These are phyloP conservation scores for Cacatua alba DNA, from an alignment of 2,113 vertebrate genomes.

Conservation along the genomic window DNA sequence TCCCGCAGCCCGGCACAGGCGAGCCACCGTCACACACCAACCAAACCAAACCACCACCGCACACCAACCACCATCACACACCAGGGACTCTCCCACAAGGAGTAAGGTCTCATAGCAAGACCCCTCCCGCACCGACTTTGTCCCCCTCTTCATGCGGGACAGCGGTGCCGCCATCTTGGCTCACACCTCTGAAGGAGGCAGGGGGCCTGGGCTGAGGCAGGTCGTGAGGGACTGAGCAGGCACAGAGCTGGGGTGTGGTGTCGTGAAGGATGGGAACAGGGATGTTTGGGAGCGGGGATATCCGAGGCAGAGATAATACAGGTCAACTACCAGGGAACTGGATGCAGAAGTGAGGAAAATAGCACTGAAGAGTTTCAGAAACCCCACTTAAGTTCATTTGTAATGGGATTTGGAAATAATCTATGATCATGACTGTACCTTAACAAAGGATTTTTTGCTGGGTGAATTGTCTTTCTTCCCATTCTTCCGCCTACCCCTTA, in stretches of 20 bases:
- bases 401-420: neutral
- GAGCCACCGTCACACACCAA: neutral
- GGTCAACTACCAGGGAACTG: neutral
- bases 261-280: fast-evolving
- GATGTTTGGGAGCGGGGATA: neutral
- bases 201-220: neutral
- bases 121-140: neutral
- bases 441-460: neutral
- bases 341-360: neutral
- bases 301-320: neutral
- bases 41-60: too few species aligned
- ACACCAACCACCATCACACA: neutral
- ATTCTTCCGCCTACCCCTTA: neutral
- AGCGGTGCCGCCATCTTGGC: neutral
- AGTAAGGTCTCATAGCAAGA: neutral
- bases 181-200: neutral
- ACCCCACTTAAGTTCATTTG: neutral
- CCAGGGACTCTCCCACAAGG: neutral
- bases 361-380: neutral
- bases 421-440: neutral
- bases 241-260: neutral
- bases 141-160: too few species aligned
- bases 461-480: neutral
- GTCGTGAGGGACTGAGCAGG: neutral
- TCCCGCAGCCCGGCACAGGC: neutral